A percentile compares a stretch with the other conserved stretches of the same genome.
Evolutionary conservation across 2,888 invertebrate genomes (phyloP).

Genomic region (Pollenia labialis): DNA sequence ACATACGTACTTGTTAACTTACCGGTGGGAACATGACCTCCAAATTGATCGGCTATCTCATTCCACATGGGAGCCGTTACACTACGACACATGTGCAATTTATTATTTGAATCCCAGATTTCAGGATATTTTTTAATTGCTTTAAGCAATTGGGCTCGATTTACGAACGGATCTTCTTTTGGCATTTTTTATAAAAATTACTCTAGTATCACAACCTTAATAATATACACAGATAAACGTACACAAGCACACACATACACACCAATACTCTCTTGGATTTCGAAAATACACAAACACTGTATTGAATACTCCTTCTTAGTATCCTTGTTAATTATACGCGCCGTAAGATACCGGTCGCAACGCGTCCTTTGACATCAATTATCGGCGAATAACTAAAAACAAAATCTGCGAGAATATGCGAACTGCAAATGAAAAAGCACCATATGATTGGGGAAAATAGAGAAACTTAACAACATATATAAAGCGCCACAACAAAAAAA

Average conservation of each 20-base stretch:
- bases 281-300: conserved; percentile 31
- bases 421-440: conserved; percentile 83
- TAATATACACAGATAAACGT: conserved; percentile 25
- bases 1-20: conserved; percentile 66
- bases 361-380: conserved; percentile 84
- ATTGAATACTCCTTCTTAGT: conserved; percentile 44
- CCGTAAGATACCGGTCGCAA: conserved; percentile 76
- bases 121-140: conserved; percentile 82
- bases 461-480: conserved; percentile 82
- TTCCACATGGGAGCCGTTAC: conserved; percentile 83
- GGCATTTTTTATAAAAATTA: conserved; percentile 76
- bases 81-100: conserved; percentile 82
- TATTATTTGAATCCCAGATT: conserved; percentile 82
- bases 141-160: conserved; percentile 81
- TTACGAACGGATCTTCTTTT: conserved; percentile 82
- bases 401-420: conserved; percentile 83
- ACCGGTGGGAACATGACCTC: conserved; percentile 82
- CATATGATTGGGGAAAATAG: conserved; percentile 83
- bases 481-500: conserved; percentile 77
- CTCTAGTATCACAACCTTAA: conserved; percentile 64
- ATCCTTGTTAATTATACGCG: conserved; percentile 75
- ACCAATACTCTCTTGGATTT: conserved; percentile 36
- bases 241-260: conserved; percentile 14
- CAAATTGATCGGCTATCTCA: conserved; percentile 82
- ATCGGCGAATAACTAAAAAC: conserved; percentile 84